Conservation (phyloP, 2,797 vertebrate genomes). For the Sibirionetta formosa region DNA sequence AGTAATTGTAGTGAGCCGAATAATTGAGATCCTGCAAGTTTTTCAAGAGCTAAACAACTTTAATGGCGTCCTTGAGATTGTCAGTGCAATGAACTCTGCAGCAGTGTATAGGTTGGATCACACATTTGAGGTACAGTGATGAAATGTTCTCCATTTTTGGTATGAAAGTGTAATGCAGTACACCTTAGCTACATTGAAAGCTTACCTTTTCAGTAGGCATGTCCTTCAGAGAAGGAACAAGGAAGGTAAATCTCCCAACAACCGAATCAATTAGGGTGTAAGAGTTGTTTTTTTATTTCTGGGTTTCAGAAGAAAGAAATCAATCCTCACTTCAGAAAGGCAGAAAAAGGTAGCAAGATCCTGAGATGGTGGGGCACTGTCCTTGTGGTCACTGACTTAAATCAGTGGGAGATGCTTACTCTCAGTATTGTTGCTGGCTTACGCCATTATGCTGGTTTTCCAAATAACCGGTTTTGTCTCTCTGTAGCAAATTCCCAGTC, state of each 20-base stretch:
- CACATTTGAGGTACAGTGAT: constrained; percentile 92
- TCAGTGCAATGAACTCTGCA: constrained; percentile 98
- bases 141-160: constrained; percentile 29
- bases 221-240: neutral
- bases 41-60: constrained; percentile 99
- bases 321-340: neutral
- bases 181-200: neutral
- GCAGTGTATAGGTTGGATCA: constrained; percentile 97
- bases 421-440: neutral
- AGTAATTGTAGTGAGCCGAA: constrained; percentile 91
- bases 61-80: constrained; percentile 96
- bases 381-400: neutral
- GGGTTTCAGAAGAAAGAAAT: neutral
- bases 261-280: neutral
- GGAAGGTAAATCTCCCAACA: neutral
- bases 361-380: neutral
- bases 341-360: neutral
- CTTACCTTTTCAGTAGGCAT: neutral
- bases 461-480: constrained; percentile 14
- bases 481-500: constrained; percentile 94
- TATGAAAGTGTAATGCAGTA: neutral
- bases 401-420: neutral
- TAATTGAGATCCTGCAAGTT: constrained; percentile 98
- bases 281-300: neutral
- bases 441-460: neutral